phyloP scores from a whole-genome alignment of 2,113 vertebrate species.

The Lamprologus sp. region DNA sequence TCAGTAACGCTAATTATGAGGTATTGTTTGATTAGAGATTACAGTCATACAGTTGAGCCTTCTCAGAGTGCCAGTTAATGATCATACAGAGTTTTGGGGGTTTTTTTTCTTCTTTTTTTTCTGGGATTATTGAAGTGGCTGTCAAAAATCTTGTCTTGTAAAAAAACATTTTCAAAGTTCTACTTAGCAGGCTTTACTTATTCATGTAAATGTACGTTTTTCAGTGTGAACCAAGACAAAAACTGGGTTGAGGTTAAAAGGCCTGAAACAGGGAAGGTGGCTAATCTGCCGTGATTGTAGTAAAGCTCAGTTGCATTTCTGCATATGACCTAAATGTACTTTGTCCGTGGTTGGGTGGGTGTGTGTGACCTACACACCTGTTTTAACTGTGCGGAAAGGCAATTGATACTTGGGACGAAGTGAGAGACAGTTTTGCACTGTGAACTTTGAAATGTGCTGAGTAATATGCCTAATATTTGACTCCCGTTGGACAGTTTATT shows the following conservation, averaged over 20 bases:
- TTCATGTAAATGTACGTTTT: neutral
- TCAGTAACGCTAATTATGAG: neutral
- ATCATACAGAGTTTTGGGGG: neutral
- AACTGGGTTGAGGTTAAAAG: neutral
- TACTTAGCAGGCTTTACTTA: neutral
- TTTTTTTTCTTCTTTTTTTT: neutral
- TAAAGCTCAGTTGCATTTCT: neutral
- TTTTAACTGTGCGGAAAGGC: neutral
- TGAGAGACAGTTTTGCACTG: neutral
- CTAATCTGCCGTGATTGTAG: neutral
- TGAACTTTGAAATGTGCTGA: conserved; percentile 21
- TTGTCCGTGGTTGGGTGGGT: neutral
- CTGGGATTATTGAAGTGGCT: neutral
- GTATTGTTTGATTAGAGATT: neutral
- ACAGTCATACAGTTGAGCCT: neutral
- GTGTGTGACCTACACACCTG: conserved; percentile 29
- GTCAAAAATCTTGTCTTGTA: neutral
- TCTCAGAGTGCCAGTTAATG: neutral
- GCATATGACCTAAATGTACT: neutral
- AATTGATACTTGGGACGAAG: neutral
- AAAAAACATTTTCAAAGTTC: neutral
- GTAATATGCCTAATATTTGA: neutral
- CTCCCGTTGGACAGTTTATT: neutral
- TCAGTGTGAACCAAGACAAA: neutral
- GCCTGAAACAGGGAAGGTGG: neutral